Evolutionary conservation across 2,797 vertebrate genomes (phyloP).

Genomic region (Clarias platycephalus): DNA sequence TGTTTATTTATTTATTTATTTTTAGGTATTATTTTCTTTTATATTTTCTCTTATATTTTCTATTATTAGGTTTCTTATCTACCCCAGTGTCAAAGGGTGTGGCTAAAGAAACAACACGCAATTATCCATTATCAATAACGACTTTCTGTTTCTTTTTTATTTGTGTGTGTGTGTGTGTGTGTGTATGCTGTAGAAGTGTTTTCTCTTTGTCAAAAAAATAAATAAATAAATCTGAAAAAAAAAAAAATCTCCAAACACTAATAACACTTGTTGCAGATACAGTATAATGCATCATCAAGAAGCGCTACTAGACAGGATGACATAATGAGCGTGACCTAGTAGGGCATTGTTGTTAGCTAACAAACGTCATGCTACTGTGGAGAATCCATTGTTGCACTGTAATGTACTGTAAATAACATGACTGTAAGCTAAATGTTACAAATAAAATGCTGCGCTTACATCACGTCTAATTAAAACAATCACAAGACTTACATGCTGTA

Average conservation of each 20-base stretch:
- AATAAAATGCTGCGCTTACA: not conserved
- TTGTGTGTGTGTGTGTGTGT: not conserved
- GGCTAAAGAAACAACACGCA: not conserved
- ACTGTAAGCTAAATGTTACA: not conserved
- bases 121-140: not conserved
- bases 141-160: not conserved
- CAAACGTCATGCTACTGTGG: not conserved
- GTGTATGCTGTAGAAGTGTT: too few species aligned
- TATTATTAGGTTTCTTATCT: not conserved
- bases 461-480: not conserved
- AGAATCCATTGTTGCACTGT: not conserved
- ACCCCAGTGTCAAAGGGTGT: not conserved
- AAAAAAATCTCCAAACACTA: not conserved
- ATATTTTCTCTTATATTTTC: too few species aligned
- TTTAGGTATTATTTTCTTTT: not conserved
- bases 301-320: not conserved
- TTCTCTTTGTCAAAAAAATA: not conserved
- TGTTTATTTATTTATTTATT: too few species aligned
- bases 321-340: not conserved
- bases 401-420: not conserved
- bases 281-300: not conserved
- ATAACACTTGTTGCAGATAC: not conserved
- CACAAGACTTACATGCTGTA: not conserved
- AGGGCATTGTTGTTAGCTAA: not conserved
- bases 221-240: too few species aligned